Percentiles rank a stretch among this genome's conserved stretches.
phyloP scores from a whole-genome alignment of 1,140 invertebrate genomes.

The Cydia splendana region DNA sequence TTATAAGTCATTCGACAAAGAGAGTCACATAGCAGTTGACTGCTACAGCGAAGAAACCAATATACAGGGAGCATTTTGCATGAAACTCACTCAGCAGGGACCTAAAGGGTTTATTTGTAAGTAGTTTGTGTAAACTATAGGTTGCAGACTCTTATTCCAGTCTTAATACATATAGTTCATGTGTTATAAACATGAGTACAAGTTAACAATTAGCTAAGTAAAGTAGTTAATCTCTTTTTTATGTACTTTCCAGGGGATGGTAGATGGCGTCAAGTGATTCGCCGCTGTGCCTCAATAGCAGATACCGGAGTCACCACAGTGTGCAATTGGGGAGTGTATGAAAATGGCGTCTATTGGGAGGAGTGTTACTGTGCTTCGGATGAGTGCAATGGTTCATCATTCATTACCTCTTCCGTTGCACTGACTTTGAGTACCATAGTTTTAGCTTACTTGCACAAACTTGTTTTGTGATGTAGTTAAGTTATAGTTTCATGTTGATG shows the following conservation, averaged over 20 bases:
- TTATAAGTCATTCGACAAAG: constrained; percentile 89
- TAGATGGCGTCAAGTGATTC: constrained; percentile 94
- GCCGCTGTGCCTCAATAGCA: constrained; percentile 93
- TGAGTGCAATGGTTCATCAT: constrained; percentile 85
- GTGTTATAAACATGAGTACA: neutral
- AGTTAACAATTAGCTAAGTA: no score
- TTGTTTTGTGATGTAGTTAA: constrained; percentile 27
- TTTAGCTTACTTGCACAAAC: constrained; percentile 26
- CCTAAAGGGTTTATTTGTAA: constrained; percentile 95
- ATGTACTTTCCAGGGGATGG: constrained; percentile 88
- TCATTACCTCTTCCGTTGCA: constrained; percentile 41
- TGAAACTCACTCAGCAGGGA: constrained; percentile 93
- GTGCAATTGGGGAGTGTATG: constrained; percentile 96
- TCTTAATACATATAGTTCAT: neutral
- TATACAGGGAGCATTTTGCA: constrained; percentile 96
- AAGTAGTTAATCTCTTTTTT: neutral
- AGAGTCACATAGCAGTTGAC: constrained; percentile 90
- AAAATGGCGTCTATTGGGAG: constrained; percentile 96
- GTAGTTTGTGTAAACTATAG: constrained; percentile 54
- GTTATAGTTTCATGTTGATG: neutral
- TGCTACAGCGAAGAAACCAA: constrained; percentile 94
- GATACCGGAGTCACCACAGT: constrained; percentile 94
- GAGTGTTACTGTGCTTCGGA: constrained; percentile 96
- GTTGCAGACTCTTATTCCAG: neutral
- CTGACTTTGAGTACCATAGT: constrained; percentile 36